Evolutionary conservation across 2,797 vertebrate species (phyloP).

Genomic region (Sorex maritimensis): DNA sequence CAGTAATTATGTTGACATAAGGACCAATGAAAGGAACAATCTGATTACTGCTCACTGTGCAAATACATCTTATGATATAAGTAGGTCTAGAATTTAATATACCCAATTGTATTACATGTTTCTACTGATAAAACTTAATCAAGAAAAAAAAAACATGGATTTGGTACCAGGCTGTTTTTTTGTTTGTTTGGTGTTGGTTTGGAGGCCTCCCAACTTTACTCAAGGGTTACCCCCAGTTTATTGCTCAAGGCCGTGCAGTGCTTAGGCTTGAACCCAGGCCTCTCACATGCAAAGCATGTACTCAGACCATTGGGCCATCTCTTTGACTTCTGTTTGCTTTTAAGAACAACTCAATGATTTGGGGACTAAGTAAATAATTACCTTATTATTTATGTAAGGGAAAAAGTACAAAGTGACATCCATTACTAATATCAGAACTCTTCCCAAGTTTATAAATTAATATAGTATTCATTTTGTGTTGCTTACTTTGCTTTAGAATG

Average conservation of each 20-base stretch:
- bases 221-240: too few relatives aligned
- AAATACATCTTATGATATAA: too few relatives aligned
- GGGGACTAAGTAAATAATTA: too few relatives aligned
- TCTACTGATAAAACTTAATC: not conserved
- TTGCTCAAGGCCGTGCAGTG: too few relatives aligned
- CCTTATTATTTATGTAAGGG: not conserved
- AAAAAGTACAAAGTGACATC: conserved; percentile 6
- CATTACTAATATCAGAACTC: not conserved
- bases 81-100: not conserved
- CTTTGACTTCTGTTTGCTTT: not conserved
- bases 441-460: conserved; percentile 64
- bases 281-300: too few relatives aligned
- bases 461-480: conserved; percentile 64
- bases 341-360: not conserved
- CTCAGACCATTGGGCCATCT: too few relatives aligned
- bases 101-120: not conserved
- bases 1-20: conserved; percentile 22
- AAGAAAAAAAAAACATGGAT: conserved; percentile 8
- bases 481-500: conserved; percentile 72
- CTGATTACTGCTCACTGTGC: conserved; percentile 10
- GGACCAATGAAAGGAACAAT: conserved; percentile 23
- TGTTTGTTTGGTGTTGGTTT: too few relatives aligned
- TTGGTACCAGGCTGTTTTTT: too few relatives aligned
- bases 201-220: too few relatives aligned
- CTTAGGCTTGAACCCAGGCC: too few relatives aligned